phyloP scores from a whole-genome alignment of 2,888 invertebrate genomes.

The Mesoligia furuncula region DNA sequence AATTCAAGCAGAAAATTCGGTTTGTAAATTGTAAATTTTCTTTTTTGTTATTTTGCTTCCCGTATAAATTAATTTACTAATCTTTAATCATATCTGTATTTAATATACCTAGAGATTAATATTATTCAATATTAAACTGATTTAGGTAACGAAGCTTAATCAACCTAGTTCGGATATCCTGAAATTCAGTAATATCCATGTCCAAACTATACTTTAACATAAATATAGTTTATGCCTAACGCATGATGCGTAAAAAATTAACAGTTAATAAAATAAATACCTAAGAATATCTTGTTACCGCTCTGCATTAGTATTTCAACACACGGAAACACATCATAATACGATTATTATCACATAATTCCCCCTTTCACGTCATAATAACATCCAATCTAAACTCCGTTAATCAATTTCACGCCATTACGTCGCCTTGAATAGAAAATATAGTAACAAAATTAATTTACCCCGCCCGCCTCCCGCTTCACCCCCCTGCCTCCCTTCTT shows the following conservation, averaged over 20 bases:
- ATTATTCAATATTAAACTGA: not conserved
- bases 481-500: not conserved
- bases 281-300: not conserved
- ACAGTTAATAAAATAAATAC: not conserved
- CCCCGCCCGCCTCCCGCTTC: constrained; percentile 9
- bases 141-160: constrained; percentile 7
- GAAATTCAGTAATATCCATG: constrained; percentile 1
- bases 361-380: constrained; percentile 45
- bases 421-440: constrained; percentile 61
- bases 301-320: constrained; percentile 4
- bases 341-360: constrained; percentile 34
- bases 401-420: constrained; percentile 64
- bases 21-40: too few species aligned
- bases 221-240: not conserved
- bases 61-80: not conserved
- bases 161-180: not conserved
- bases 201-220: not conserved
- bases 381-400: constrained; percentile 57
- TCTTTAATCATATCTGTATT: not conserved
- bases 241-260: not conserved
- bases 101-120: not conserved
- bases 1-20: not conserved
- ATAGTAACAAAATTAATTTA: constrained; percentile 66
- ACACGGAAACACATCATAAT: constrained; percentile 27
- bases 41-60: not conserved